Evolutionary conservation across 2,797 vertebrate species (phyloP), one percentile per base, ranked within the genome.

Genomic region (Enteromius mattozi): DNA sequence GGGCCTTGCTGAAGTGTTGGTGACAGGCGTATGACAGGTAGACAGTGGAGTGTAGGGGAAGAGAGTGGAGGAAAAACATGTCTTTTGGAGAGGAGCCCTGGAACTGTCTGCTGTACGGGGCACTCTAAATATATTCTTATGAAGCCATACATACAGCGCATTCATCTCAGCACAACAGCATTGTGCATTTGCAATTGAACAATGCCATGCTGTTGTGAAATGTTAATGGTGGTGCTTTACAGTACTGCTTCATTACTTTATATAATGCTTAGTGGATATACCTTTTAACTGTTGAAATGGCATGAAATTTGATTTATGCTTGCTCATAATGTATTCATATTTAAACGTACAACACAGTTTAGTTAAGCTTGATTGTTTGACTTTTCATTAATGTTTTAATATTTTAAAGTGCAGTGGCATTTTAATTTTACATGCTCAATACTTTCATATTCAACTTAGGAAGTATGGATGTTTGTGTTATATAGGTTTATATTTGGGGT

Each of bases 31-130:
- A 59, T 93, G 93, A 93, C 92, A 94, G 92, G 79, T 35, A 90
- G 88, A 88, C 91, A 87, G 89, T 88, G 85, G 89, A 91, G 88
- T 90, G 75, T 90, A 91, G 90, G 49, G 92, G 92, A 91, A 91
- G 90, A 75, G 42, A 75, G 74, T 84, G 49, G 61, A 70, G 65
- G 78, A 68, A 83, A 80, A 78, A 78, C 45, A 84, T 42, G 61
- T 77, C 70, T 61, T 54, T 81, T 72, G 54, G 71, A 77, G 45
- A 71, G 54, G 76, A 78, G 10, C 65, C 49, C 83, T 78, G 63
- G 51, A 82, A 71, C 78, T 83, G 81, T 84, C 84, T 83, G 70
- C 77, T 42, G 47, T 86, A 68, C 82, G 76, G 37, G 69, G 30
- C 80, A 87, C 78, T 74, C 77, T 75, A 80, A 78, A 78, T 68